phyloP scores from a whole-genome alignment of 1,140 invertebrate species.

The Dendroctonus ponderosae region DNA sequence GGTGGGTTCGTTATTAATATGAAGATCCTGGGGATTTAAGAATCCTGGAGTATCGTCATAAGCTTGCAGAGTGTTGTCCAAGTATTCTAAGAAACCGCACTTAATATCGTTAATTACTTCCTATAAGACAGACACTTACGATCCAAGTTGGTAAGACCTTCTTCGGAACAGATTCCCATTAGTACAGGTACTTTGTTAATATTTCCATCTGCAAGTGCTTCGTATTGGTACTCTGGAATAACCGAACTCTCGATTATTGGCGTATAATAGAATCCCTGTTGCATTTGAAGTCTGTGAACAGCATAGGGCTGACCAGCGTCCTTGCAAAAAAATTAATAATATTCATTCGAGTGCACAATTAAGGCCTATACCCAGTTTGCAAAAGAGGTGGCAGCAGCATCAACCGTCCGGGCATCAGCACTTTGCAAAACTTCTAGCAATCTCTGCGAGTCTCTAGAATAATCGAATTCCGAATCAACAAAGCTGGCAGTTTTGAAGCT shows the following conservation, averaged over 20 bases:
- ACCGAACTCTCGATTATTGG: slow-evolving; percentile 37
- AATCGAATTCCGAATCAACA: slow-evolving; percentile 22
- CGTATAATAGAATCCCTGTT: slow-evolving; percentile 33
- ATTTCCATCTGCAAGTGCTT: slow-evolving; percentile 24
- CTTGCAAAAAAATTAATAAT: neutral
- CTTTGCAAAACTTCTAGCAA: slow-evolving; percentile 21
- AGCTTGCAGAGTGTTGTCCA: slow-evolving; percentile 6
- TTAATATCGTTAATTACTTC: neutral
- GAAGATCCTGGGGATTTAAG: no score
- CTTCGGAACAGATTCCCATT: slow-evolving; percentile 40
- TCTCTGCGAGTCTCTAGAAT: neutral
- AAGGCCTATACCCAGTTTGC: neutral
- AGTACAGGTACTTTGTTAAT: slow-evolving; percentile 35
- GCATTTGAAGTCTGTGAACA: neutral
- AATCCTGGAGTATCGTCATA: neutral
- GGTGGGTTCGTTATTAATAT: neutral
- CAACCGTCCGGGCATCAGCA: slow-evolving; percentile 5
- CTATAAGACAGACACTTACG: slow-evolving; percentile 5
- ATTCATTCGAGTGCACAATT: neutral
- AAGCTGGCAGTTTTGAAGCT: slow-evolving; percentile 17
- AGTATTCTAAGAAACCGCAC: neutral
- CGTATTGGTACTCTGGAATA: slow-evolving; percentile 33
- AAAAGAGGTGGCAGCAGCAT: neutral
- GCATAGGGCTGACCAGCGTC: slow-evolving; percentile 10
- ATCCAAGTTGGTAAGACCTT: slow-evolving; percentile 23